A percentile compares a stretch with the other conserved stretches of the same genome.
These are phyloP conservation scores for Hypselothyrea guttata DNA, from an alignment of 2,888 invertebrate species.

Conservation along the genomic window DNA sequence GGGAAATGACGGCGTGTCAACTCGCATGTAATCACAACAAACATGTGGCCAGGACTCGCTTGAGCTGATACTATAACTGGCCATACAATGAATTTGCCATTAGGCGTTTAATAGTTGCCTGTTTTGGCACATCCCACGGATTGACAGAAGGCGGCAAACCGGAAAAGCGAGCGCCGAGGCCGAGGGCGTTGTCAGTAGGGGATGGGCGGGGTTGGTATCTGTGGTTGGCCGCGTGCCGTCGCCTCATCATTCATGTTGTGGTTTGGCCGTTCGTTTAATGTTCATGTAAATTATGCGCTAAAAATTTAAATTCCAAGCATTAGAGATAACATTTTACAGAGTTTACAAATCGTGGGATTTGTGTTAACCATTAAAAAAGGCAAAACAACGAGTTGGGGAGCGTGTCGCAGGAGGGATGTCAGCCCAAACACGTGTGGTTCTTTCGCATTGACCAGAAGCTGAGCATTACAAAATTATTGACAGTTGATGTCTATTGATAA, in stretches of 20 bases:
- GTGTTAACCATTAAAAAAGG: constrained; percentile 37
- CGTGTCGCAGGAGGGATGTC: constrained; percentile 24
- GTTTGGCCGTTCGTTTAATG: constrained; percentile 58
- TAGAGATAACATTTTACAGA: constrained; percentile 71
- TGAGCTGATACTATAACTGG: constrained; percentile 48
- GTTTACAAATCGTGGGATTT: constrained; percentile 72
- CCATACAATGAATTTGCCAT: constrained; percentile 76
- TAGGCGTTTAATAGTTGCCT: constrained; percentile 78
- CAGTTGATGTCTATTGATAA: constrained; percentile 4
- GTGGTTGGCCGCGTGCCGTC: constrained; percentile 74
- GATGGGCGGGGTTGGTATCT: constrained; percentile 24
- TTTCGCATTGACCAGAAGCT: constrained; percentile 30
- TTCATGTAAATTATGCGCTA: constrained; percentile 76
- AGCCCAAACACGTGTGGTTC: constrained; percentile 42
- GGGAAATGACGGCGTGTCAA: constrained; percentile 61
- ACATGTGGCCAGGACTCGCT: constrained; percentile 54
- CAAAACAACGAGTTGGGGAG: constrained; percentile 26
- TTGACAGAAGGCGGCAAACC: constrained; percentile 24
- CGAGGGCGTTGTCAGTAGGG: constrained; percentile 30
- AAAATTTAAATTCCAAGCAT: constrained; percentile 71
- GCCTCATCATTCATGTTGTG: constrained; percentile 73
- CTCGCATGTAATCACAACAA: constrained; percentile 72
- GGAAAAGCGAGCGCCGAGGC: constrained; percentile 11
- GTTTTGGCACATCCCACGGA: constrained; percentile 66
- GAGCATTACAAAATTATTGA: constrained; percentile 34